Percentiles rank a stretch among this genome's conserved stretches.
Evolutionary conservation across 2,888 invertebrate genomes (phyloP).

Genomic region (Flexamia atlantica): DNA sequence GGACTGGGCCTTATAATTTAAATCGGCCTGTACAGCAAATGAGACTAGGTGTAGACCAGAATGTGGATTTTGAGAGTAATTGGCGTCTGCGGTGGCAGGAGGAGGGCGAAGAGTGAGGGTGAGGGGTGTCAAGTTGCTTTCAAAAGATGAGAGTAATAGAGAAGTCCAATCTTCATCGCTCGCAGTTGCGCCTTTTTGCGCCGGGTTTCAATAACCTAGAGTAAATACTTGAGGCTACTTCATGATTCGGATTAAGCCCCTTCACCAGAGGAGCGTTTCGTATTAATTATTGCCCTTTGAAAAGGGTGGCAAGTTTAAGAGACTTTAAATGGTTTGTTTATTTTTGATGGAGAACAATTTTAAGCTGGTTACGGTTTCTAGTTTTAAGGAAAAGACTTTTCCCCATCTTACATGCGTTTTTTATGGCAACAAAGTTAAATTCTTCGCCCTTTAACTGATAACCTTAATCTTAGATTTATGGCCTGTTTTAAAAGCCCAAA

Average conservation of each 20-base stretch:
- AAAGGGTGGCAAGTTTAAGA: not conserved
- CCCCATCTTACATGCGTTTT: no score
- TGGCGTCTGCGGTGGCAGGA: not conserved
- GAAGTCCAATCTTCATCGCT: not conserved
- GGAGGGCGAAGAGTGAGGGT: not conserved
- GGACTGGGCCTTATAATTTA: not conserved
- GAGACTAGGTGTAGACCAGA: not conserved
- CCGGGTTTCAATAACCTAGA: not conserved
- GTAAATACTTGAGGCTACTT: not conserved
- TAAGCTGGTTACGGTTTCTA: no score
- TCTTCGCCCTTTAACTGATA: no score
- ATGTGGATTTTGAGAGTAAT: not conserved
- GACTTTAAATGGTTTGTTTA: not conserved
- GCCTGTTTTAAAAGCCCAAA: no score
- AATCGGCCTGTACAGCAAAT: no score
- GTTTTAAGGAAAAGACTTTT: no score
- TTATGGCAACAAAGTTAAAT: no score
- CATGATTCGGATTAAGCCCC: not conserved
- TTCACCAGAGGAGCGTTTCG: not conserved
- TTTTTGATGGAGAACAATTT: not conserved
- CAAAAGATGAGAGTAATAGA: not conserved
- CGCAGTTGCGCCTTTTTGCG: not conserved
- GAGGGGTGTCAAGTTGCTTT: conserved; percentile 8
- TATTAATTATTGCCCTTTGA: not conserved
- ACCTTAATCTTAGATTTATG: no score